Base-by-base conservation (phyloP, 2,113 vertebrate species). In the Cygnus buccinator region DNA sequence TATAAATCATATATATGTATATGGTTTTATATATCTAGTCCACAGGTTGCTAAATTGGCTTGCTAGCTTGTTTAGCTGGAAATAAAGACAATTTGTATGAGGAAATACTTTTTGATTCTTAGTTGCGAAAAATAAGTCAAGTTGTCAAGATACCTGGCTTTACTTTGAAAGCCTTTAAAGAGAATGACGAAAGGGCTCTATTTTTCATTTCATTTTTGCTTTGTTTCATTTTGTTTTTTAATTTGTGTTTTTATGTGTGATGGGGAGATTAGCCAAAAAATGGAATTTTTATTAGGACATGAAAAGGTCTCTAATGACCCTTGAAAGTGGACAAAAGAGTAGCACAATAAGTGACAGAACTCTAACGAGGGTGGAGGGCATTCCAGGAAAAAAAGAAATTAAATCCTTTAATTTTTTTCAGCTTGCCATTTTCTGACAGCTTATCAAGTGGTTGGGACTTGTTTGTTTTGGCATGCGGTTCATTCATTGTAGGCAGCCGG, bases 381-480 rank as follows among this genome's bases (percentile, higher is more conserved):
- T 97, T 98, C 96, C 93, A 91, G 92, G 93, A 93, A 95, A 96
- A 95, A 97, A 95, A 96, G 97, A 97, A 97, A 97, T 92, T 91
- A 97, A 93, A 84, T 95, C 89, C 91, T 94, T 97, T 96, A 94
- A 89, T 97, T 95, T 95, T 97, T 96, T 97, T 97, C 84, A 8
- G 81, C 91, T 97, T 97, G 88, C 94, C 90, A 93, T 97, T 97
- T 97, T 97, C 93, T 97, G 88, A 96, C 96, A 96, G 93, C 93
- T 97, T 98, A 96, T 98, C 96, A 95, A 93, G 88, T 95, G 93
- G 58, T 94, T 89, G 70, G 71, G 94, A 95, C 95, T 92, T 97
- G 95, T 98, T 98, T 98, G 94, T 97, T 98, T 98, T 98, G 98
- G 97, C 94, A 87, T 96, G 77, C 2, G 1, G 66, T 76, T 86